Evolutionary conservation across 2,888 invertebrate genomes (phyloP).

Genomic region (Trissolcus brochymenae): DNA sequence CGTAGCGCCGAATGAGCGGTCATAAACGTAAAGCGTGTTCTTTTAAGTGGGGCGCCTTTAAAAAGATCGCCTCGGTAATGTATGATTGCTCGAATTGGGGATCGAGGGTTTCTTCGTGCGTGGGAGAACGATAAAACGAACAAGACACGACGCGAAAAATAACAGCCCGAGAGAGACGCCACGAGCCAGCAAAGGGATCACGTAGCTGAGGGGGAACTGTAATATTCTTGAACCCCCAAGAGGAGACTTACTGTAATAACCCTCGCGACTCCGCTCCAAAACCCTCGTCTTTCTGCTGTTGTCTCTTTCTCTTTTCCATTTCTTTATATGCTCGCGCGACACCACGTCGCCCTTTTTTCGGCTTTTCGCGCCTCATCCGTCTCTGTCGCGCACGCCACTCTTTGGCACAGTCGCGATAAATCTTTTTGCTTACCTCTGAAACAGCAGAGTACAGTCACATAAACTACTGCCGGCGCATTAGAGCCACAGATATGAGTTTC

Average conservation of each 20-base stretch:
- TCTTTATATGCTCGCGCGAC: constrained; percentile 16
- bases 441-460: constrained; percentile 54
- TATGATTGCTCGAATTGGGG: constrained; percentile 68
- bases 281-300: constrained; percentile 57
- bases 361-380: constrained; percentile 51
- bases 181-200: constrained; percentile 38
- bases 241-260: constrained; percentile 76
- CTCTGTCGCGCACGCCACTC: constrained; percentile 54
- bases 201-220: constrained; percentile 64
- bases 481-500: background rate
- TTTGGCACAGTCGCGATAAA: constrained; percentile 65
- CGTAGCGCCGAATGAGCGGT: constrained; percentile 72
- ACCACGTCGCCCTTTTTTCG: constrained; percentile 50
- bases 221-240: constrained; percentile 76
- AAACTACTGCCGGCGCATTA: constrained; percentile 28
- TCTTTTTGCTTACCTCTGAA: constrained; percentile 68
- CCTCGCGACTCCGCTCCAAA: constrained; percentile 74
- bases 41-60: constrained; percentile 76
- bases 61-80: constrained; percentile 73
- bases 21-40: constrained; percentile 77
- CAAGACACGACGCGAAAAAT: constrained; percentile 54
- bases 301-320: constrained; percentile 55
- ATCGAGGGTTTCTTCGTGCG: constrained; percentile 57
- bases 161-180: constrained; percentile 57
- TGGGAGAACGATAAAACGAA: constrained; percentile 59